Conservation (phyloP, 2,888 invertebrate species). For the Cheilosia grossa region DNA sequence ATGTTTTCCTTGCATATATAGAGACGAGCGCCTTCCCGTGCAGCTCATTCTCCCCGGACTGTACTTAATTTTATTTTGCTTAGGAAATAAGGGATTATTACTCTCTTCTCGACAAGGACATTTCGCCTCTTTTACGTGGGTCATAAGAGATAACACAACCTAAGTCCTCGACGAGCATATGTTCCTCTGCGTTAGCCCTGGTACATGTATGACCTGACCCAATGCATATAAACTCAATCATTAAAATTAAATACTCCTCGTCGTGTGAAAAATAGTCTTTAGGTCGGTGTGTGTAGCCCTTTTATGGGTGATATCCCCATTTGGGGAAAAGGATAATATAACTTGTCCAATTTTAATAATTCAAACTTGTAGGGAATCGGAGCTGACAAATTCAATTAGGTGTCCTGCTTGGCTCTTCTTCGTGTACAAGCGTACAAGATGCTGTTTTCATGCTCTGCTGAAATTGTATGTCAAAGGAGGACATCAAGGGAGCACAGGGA, state of each 20-base stretch:
- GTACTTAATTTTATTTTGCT: constrained; percentile 55
- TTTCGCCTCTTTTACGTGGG: constrained; percentile 18
- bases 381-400: constrained; percentile 63
- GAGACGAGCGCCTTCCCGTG: background rate
- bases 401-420: constrained; percentile 3
- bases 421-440: constrained; percentile 4
- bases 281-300: background rate
- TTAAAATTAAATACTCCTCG: constrained; percentile 55
- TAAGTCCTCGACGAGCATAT: constrained; percentile 21
- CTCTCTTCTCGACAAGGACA: constrained; percentile 9
- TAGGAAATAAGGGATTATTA: constrained; percentile 42
- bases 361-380: constrained; percentile 48
- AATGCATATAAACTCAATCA: constrained; percentile 47
- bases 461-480: background rate
- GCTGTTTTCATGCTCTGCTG: constrained; percentile 24
- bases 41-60: constrained; percentile 5
- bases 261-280: constrained; percentile 31
- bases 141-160: constrained; percentile 25
- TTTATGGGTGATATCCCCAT: constrained; percentile 1
- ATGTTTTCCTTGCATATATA: constrained; percentile 19
- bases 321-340: constrained; percentile 24
- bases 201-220: constrained; percentile 23
- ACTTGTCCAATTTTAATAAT: constrained; percentile 50
- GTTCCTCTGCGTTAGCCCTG: background rate
- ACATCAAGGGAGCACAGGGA: background rate